Evolutionary conservation across 2,888 invertebrate genomes (phyloP).

Genomic region (Patella depressa): DNA sequence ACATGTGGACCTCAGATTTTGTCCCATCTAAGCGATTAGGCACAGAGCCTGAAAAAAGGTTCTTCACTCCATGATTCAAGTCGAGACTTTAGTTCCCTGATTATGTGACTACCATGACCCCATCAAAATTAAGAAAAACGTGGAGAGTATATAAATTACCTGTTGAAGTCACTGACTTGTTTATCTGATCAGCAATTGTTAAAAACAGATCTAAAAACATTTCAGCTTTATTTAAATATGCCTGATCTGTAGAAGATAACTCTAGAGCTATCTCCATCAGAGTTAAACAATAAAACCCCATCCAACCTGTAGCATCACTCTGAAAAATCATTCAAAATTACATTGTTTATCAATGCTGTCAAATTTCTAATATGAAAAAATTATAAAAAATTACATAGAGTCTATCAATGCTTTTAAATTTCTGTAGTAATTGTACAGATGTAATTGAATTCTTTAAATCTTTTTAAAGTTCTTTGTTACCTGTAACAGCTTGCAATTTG

Average conservation of each 20-base stretch:
- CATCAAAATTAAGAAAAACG: not conserved
- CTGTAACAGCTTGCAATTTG: constrained; percentile 32
- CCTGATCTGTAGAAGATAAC: constrained; percentile 49
- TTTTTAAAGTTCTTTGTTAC: constrained; percentile 13
- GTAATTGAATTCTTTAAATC: no score
- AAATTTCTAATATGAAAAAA: no score
- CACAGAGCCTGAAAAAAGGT: no score
- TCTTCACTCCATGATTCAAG: no score
- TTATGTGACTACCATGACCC: not conserved
- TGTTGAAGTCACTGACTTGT: constrained; percentile 42
- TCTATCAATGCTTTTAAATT: no score
- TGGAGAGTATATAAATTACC: constrained; percentile 31
- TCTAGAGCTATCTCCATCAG: constrained; percentile 66
- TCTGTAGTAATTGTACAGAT: no score
- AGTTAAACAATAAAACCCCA: constrained; percentile 63
- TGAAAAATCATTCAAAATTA: constrained; percentile 27
- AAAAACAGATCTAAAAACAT: constrained; percentile 63
- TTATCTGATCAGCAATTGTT: constrained; percentile 58
- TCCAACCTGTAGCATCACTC: constrained; percentile 71
- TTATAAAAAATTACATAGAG: no score
- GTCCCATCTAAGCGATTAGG: no score
- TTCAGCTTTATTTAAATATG: constrained; percentile 59
- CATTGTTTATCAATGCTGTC: no score
- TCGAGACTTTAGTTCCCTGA: not conserved
- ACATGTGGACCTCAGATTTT: no score